Evolutionary conservation across 2,113 vertebrate species (phyloP).

Genomic region (Nipponia nippon): DNA sequence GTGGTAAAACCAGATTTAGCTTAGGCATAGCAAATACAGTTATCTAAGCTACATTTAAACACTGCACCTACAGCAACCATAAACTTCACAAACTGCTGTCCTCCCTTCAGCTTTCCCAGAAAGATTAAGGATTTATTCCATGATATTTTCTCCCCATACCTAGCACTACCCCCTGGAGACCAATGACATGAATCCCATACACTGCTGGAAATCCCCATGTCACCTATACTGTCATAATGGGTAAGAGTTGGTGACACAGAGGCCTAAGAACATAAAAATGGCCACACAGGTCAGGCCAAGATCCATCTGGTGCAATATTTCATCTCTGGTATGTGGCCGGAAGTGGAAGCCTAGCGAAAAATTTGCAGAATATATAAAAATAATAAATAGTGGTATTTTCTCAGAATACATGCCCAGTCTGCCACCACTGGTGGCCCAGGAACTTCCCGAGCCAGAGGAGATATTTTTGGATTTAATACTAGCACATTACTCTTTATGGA

Average conservation of each 20-base stretch:
- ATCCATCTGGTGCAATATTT: background rate
- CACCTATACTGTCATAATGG: background rate
- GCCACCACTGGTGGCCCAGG: fast-evolving
- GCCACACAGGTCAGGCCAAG: background rate
- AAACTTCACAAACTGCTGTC: background rate
- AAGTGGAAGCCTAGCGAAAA: background rate
- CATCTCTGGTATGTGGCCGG: background rate
- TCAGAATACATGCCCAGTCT: background rate
- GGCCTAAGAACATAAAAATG: background rate
- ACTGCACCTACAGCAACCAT: background rate
- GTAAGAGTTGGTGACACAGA: background rate
- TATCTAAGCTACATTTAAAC: background rate
- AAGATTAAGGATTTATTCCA: background rate
- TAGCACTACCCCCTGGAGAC: background rate
- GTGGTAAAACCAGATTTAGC: background rate
- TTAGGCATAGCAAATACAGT: background rate
- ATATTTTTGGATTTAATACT: background rate
- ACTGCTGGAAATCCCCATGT: background rate
- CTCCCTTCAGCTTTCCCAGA: background rate
- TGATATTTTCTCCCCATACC: background rate
- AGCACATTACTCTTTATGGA: background rate
- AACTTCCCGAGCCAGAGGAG: background rate
- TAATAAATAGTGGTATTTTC: background rate
- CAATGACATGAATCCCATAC: background rate
- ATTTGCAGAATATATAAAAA: background rate